A percentile compares a stretch with the other conserved stretches of the same genome.
Conservation (phyloP, 2,113 vertebrate species). For the Pampusana beccarii region DNA sequence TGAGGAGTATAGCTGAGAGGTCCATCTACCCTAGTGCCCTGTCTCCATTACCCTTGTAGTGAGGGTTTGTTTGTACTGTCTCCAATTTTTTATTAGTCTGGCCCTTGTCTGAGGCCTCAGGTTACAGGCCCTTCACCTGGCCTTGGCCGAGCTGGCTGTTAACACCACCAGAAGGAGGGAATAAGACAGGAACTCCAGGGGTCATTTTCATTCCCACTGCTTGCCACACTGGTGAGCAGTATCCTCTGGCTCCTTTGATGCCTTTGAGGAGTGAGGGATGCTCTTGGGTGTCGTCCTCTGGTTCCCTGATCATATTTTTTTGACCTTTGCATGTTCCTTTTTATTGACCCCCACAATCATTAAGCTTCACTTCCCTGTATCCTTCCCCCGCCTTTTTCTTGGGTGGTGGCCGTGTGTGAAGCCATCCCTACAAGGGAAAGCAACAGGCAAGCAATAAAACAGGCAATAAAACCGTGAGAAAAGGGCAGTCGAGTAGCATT, state of each 20-base stretch:
- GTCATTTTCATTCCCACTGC: background rate
- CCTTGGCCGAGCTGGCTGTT: background rate
- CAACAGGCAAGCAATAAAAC: background rate
- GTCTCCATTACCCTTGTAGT: fast-evolving
- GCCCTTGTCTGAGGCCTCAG: background rate
- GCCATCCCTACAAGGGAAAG: background rate
- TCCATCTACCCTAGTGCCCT: background rate
- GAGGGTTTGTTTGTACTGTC: background rate
- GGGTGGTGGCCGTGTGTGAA: background rate
- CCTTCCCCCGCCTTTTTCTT: background rate
- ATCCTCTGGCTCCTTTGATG: background rate
- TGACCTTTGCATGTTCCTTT: background rate
- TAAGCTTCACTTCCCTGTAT: background rate
- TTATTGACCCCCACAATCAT: background rate
- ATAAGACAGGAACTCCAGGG: background rate
- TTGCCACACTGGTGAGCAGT: background rate
- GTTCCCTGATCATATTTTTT: background rate
- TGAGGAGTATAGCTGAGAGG: background rate
- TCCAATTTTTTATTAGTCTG: background rate
- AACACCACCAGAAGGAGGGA: fast-evolving
- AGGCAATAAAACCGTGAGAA: background rate
- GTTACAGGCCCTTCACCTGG: background rate
- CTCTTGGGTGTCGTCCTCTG: background rate
- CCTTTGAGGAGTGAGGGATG: background rate
- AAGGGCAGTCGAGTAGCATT: background rate